These are phyloP conservation scores for Protophormia terraenovae DNA, from an alignment of 2,888 invertebrate species.

Conservation along the genomic window DNA sequence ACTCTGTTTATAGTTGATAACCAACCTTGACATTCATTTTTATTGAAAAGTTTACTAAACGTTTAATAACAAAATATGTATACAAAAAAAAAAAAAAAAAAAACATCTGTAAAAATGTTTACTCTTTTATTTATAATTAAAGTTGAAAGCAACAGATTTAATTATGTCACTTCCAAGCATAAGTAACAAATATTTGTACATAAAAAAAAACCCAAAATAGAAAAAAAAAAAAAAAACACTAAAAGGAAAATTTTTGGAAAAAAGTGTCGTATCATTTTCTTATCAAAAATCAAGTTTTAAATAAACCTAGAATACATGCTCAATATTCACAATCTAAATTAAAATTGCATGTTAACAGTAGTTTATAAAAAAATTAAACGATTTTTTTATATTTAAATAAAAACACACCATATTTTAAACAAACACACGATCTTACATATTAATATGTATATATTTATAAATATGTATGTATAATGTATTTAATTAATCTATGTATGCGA, in stretches of 20 bases:
- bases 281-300: neutral
- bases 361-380: neutral
- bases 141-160: neutral
- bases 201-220: neutral
- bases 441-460: neutral
- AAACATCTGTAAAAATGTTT: neutral
- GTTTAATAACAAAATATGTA: neutral
- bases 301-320: neutral
- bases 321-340: neutral
- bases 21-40: constrained; percentile 33
- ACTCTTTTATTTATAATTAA: neutral
- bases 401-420: constrained; percentile 11
- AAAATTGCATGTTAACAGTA: constrained; percentile 10
- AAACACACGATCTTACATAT: neutral
- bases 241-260: neutral
- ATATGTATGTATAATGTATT: neutral
- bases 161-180: neutral
- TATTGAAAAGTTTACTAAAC: neutral
- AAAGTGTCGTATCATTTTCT: neutral
- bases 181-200: neutral
- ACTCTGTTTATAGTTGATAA: neutral
- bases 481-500: constrained; percentile 14
- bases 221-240: neutral
- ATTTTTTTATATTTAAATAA: neutral
- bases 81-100: neutral